Conservation (phyloP, 2,797 vertebrate genomes). For the Parambassis ranga region DNA sequence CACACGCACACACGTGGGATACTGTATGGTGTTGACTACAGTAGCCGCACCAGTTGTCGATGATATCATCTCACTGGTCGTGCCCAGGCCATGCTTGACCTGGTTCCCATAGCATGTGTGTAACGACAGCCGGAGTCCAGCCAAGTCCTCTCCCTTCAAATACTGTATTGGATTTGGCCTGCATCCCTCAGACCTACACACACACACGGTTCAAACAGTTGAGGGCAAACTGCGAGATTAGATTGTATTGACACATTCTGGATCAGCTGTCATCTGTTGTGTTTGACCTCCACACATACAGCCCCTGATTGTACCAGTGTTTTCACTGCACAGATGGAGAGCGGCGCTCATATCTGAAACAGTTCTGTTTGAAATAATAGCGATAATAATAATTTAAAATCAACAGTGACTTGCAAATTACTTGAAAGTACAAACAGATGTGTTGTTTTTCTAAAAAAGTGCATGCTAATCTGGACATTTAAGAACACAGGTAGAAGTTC, state of each 20-base stretch:
- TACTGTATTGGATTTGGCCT: conserved; percentile 36
- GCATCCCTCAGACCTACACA: background rate
- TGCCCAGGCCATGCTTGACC: conserved; percentile 42
- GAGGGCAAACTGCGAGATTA: background rate
- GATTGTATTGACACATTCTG: conserved; percentile 12
- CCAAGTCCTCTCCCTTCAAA: background rate
- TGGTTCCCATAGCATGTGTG: conserved; percentile 39
- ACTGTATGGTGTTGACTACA: conserved; percentile 15
- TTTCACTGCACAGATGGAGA: background rate
- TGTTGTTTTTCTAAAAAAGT: too few relatives aligned
- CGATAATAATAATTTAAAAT: too few relatives aligned
- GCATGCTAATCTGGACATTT: too few relatives aligned
- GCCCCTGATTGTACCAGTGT: background rate
- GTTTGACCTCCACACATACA: background rate
- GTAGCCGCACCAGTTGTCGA: conserved; percentile 49
- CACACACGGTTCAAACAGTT: background rate
- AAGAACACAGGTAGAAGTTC: too few relatives aligned
- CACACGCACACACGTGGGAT: background rate
- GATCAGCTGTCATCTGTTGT: conserved; percentile 15
- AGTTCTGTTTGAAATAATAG: too few relatives aligned
- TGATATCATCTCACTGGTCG: conserved; percentile 55
- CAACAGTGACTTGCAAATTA: too few relatives aligned
- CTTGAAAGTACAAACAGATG: too few relatives aligned
- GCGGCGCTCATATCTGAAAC: too few relatives aligned
- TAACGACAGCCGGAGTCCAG: too few relatives aligned